Percentiles rank a stretch among this genome's conserved stretches.
Conservation (phyloP, 1,140 invertebrate species). For the Zaprionus tsacasi region DNA sequence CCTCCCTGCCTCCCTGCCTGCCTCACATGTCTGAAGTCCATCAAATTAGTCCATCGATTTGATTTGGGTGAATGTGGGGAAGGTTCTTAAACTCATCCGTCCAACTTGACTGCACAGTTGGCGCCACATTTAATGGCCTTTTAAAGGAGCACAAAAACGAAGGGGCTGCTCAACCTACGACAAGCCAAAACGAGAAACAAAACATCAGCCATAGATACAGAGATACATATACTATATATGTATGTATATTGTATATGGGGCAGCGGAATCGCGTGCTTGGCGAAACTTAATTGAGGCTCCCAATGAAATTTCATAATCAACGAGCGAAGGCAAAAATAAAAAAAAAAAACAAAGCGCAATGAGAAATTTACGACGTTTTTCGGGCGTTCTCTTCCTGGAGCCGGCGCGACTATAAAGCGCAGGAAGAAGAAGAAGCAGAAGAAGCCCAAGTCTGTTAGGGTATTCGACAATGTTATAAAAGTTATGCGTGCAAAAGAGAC, state of each 20-base stretch:
- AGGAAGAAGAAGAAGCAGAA: conserved; percentile 6
- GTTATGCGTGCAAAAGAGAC: conserved; percentile 35
- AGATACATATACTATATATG: background rate
- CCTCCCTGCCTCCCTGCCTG: background rate
- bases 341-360: conserved; percentile 45
- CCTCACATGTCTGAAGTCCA: conserved; percentile 46
- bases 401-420: conserved; percentile 42
- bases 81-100: conserved; percentile 42
- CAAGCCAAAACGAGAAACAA: conserved; percentile 29
- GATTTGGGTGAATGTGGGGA: conserved; percentile 29
- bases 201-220: conserved; percentile 14
- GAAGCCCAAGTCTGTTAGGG: background rate
- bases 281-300: conserved; percentile 67
- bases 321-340: conserved; percentile 30
- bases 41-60: conserved; percentile 58
- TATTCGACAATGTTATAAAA: conserved; percentile 43
- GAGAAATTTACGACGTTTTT: conserved; percentile 58
- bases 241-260: conserved; percentile 49
- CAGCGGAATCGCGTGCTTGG: conserved; percentile 64
- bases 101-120: conserved; percentile 52
- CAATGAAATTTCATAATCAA: conserved; percentile 77
- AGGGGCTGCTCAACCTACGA: conserved; percentile 34
- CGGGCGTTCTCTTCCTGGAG: conserved; percentile 43
- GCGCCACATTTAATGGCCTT: conserved; percentile 55
- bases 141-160: conserved; percentile 20